Base-by-base conservation (phyloP, 2,888 invertebrate genomes). In the Chamaedrilus cognettii region DNA sequence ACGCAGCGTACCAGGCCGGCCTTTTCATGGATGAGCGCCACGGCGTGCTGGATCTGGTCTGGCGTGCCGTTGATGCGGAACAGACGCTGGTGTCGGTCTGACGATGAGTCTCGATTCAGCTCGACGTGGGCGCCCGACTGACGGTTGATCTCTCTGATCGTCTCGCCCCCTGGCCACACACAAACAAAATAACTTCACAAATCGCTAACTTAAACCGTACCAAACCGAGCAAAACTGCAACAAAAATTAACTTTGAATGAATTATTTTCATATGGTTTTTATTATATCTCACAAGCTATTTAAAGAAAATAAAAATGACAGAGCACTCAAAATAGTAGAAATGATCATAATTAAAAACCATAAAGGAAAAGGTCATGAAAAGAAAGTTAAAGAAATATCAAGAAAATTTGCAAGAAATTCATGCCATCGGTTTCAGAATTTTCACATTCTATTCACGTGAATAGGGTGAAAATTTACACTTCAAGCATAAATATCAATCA, bases 111-210 rank as follows among this genome's bases (percentile, higher is more conserved):
- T 56, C 97, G 88, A 84, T 96, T 95, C 79, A 99, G 87, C 85
- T 99, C 98, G 80, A 98, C 97, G 84, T 97, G 96, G 1, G 98
- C 98, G 63, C 97, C 97, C 0, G 95, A 93, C 79, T 94, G 73
- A 72, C 94, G 91, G 86, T 96, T 97, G 67, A 98, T 96, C 81
- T 94, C 91, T 83, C 96, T 93, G 76, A 99, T 99, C 0, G 96
- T 97, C 85, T 99, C 98, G 19, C 99, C 99, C 72, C 97, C 95
- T 88, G 78, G 32, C 26, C 28, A 11, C n/a, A n/a, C n/a, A n/a
- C 1, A 2, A 58, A 58, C 19, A 19, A 31, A 23, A 31, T 1
- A 15, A 11, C 49, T 49, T 49, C n/a, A n/a, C n/a, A n/a, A n/a
- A n/a, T n/a, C n/a, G n/a, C n/a, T n/a, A n/a, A n/a, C n/a, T n/a